Percentiles rank a stretch among this genome's conserved stretches.
phyloP scores from a whole-genome alignment of 2,797 vertebrate species.

The Gallinago stenura region DNA sequence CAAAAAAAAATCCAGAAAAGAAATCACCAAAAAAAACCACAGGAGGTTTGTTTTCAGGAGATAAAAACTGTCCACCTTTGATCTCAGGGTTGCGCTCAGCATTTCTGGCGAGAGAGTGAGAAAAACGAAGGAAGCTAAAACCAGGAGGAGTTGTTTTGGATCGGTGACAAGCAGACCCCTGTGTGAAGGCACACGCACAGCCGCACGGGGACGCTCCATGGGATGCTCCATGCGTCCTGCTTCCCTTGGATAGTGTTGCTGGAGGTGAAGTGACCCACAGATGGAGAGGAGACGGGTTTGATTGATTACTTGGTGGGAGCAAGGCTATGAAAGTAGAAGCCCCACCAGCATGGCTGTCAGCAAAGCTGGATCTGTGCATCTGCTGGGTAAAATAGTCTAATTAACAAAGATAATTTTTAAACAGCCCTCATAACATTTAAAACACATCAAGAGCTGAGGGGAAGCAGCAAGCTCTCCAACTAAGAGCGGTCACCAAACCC shows the following conservation, averaged over 20 bases:
- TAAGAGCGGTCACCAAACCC: background rate
- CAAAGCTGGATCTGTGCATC: background rate
- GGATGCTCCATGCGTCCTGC: background rate
- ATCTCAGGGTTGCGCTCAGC: background rate
- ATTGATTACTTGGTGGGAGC: background rate
- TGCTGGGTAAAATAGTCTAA: background rate
- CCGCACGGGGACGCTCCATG: rapidly evolving
- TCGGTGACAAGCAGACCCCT: background rate
- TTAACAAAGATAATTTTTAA: background rate
- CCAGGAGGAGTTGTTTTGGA: background rate
- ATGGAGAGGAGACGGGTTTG: background rate
- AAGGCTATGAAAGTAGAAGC: background rate
- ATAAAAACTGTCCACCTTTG: background rate
- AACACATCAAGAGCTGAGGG: background rate
- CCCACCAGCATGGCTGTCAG: background rate
- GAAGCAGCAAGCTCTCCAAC: background rate
- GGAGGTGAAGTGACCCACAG: background rate
- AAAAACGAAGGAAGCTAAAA: background rate
- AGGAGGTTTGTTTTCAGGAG: background rate
- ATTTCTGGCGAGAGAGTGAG: background rate
- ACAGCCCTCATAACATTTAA: background rate
- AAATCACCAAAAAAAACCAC: background rate
- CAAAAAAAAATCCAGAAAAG: background rate
- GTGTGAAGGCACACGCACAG: background rate
- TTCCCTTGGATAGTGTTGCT: background rate